Conservation (phyloP, 2,113 vertebrate genomes). For the Pleuronectes platessa region DNA sequence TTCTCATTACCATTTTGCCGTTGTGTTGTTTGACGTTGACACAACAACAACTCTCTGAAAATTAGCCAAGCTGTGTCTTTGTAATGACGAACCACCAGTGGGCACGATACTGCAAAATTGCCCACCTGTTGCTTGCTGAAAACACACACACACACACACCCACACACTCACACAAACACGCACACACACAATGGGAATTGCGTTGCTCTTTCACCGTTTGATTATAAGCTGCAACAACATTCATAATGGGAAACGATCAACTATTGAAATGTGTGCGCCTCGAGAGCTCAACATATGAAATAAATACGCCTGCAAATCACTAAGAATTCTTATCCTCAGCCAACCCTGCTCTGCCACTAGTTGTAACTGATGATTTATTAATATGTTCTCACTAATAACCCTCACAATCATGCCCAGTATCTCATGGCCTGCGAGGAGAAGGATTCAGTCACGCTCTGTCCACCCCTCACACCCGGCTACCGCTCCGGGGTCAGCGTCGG, state of each 20-base stretch:
- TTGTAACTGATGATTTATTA: conserved; percentile 57
- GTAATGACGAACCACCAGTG: conserved; percentile 37
- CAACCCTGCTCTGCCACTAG: conserved; percentile 11
- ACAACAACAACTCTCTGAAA: conserved; percentile 18
- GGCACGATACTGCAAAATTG: conserved; percentile 22
- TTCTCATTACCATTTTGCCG: conserved; percentile 1
- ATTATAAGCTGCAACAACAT: conserved; percentile 39
- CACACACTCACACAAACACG: conserved; percentile 15
- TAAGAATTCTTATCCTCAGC: conserved; percentile 37
- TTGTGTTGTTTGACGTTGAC: conserved; percentile 16
- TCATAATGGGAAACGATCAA: conserved; percentile 14
- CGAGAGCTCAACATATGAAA: conserved; percentile 5
- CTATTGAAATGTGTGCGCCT: conserved; percentile 8
- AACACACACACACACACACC: neutral
- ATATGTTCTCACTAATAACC: conserved; percentile 32
- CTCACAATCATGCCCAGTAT: conserved; percentile 26
- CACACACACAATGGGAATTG: no score
- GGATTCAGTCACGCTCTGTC: conserved; percentile 27
- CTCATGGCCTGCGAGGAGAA: conserved; percentile 17
- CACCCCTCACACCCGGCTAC: conserved; percentile 28
- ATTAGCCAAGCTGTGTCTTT: conserved; percentile 34
- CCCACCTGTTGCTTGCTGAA: conserved; percentile 49
- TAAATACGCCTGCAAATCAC: conserved; percentile 31
- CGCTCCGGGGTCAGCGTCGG: conserved; percentile 42
- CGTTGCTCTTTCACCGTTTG: no score